phyloP scores from a whole-genome alignment of 2,888 invertebrate genomes.

The Frankliniella fusca region DNA sequence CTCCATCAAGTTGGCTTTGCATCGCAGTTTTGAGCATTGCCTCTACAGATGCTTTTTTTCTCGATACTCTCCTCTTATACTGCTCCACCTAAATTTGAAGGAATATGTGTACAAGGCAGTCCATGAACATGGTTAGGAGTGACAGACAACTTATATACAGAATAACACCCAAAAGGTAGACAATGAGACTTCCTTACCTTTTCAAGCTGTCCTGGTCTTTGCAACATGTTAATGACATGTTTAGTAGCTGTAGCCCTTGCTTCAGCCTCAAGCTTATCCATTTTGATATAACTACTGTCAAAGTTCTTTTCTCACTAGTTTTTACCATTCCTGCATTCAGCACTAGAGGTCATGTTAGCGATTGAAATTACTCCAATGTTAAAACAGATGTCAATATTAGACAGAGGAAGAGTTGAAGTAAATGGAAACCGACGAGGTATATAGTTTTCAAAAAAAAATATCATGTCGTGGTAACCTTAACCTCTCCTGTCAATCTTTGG shows the following conservation, averaged over 20 bases:
- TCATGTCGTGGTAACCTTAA: no score
- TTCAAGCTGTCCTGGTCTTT: constrained; percentile 91
- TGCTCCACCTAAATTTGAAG: constrained; percentile 59
- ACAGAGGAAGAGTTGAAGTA: no score
- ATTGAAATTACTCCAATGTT: no score
- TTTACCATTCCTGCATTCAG: no score
- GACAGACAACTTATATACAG: background rate
- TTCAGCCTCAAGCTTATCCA: constrained; percentile 61
- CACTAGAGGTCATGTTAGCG: no score
- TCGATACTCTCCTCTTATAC: constrained; percentile 66
- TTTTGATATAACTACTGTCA: background rate
- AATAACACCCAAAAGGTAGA: background rate
- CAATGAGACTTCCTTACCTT: constrained; percentile 56
- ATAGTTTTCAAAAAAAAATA: no score
- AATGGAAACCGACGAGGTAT: no score
- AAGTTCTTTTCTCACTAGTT: no score
- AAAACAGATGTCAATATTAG: no score
- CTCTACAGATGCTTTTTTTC: constrained; percentile 86
- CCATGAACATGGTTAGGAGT: background rate
- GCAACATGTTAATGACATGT: constrained; percentile 87
- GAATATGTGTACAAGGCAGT: constrained; percentile 26
- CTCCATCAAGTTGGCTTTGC: constrained; percentile 96
- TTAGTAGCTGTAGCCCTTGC: constrained; percentile 73
- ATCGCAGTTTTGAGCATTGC: constrained; percentile 96
- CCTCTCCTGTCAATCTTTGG: no score